Evolutionary conservation across 1,140 invertebrate genomes (phyloP), one percentile per base, ranked within the genome.

Genomic region (Trypoxylus dichotomus): DNA sequence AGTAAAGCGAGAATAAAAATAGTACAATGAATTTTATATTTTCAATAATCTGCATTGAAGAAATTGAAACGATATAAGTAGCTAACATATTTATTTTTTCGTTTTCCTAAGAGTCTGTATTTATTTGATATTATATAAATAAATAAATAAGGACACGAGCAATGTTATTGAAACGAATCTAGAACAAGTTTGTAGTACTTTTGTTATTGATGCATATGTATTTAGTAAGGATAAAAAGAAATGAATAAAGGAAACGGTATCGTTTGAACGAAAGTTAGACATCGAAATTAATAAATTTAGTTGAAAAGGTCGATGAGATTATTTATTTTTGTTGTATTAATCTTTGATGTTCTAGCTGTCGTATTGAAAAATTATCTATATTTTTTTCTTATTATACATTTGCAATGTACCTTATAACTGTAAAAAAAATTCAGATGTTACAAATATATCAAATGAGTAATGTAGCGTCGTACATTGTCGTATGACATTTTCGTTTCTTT

Each of bases 21-120:
- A 80, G 80, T 81, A 81, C 80, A 81, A 81, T 79, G 79, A 81
- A 78, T 81, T 80, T 81, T 80, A 79, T 80, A 80, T 80, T 80
- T 80, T 79, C 15, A 54, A 54, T 19, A 54, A 19, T 54, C 47
- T 54, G 47, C 19, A 54, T 54, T 19, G 47, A 54, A 54, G 47
- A n/a, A 54, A 37, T 37, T n/a, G 47, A 19, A 54, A 54, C 19
- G 19, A 54, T 54, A n/a, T 54, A n/a, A 54, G 78, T 78, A 79
- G 79, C 74, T 77, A 79, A 79, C 68, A 37, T 24, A 41, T 41
- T 37, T 74, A 19, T 74, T 74, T 42, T 54, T 54, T n/a, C 47
- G 47, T 74, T 74, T 43, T 74, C 13, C 75, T 63, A 58, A 77
- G 32, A 63, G 54, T 77, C n/a, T 74, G 27, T 72, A 71, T 77